A percentile compares a stretch with the other conserved stretches of the same genome.
Conservation (phyloP, 2,888 invertebrate species). For the Ochropleura plecta region DNA sequence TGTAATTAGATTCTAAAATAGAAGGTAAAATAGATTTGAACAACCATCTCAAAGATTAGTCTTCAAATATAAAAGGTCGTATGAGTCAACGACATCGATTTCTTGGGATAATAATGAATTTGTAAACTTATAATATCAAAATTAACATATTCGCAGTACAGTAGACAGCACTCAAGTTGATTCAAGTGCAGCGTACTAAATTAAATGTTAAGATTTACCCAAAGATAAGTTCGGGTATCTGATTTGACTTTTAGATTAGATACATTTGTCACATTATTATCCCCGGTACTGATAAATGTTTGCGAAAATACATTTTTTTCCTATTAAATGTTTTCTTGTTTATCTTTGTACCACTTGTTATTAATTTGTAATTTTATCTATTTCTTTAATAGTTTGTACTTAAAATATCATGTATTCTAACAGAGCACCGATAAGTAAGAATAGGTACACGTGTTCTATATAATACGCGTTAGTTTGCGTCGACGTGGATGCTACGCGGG, state of each 20-base stretch:
- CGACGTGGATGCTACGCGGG: background rate
- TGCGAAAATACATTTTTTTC: too few relatives aligned
- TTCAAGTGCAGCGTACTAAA: background rate
- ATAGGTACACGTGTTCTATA: too few relatives aligned
- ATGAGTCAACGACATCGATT: background rate
- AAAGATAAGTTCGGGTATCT: background rate
- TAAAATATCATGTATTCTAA: background rate
- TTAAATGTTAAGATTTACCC: background rate
- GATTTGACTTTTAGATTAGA: background rate
- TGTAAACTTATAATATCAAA: background rate
- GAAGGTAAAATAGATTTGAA: constrained; percentile 12
- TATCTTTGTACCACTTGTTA: background rate
- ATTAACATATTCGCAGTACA: background rate
- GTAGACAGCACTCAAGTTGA: background rate
- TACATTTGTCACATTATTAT: too few relatives aligned
- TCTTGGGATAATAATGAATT: background rate
- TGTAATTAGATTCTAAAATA: background rate
- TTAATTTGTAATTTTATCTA: background rate
- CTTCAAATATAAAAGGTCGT: constrained; percentile 6
- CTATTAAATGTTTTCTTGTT: background rate
- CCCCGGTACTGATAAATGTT: background rate
- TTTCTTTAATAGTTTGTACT: background rate
- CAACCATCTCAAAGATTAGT: constrained; percentile 6
- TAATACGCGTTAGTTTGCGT: background rate
- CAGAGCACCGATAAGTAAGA: background rate